Evolutionary conservation across 2,888 invertebrate genomes (phyloP).

Genomic region (Drosophila paramelanica): DNA sequence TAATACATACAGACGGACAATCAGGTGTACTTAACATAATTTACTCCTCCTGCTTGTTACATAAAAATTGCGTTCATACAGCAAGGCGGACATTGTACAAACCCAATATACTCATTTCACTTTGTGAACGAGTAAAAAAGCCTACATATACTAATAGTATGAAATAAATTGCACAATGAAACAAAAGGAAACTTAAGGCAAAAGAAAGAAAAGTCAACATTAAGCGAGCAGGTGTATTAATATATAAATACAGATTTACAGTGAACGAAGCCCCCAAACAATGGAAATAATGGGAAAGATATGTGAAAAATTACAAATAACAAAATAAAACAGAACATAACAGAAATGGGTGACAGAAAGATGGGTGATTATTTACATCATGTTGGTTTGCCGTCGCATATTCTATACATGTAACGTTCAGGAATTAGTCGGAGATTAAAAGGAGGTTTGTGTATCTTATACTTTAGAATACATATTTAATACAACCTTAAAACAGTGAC

Average conservation of each 20-base stretch:
- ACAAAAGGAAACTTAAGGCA: neutral
- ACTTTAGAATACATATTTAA: too few relatives aligned
- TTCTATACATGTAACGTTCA: neutral
- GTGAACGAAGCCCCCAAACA: neutral
- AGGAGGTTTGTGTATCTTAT: neutral
- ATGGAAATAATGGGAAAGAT: neutral
- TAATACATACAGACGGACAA: too few relatives aligned
- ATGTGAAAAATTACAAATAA: neutral
- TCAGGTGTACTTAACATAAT: too few relatives aligned
- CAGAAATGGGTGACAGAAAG: neutral
- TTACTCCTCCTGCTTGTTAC: too few relatives aligned
- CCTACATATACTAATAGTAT: neutral
- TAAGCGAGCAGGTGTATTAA: neutral
- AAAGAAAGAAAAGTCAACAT: slow-evolving; percentile 1
- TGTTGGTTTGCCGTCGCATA: neutral
- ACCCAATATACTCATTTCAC: too few relatives aligned
- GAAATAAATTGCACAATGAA: slow-evolving; percentile 5
- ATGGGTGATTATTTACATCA: neutral
- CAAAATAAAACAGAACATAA: too few relatives aligned
- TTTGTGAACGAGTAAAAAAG: neutral
- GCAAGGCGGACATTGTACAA: too few relatives aligned
- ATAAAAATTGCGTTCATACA: too few relatives aligned
- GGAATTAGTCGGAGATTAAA: neutral
- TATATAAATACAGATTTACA: neutral
- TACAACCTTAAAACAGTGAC: too few relatives aligned